These are phyloP conservation scores for Heterodera carotae DNA, from an alignment of 1,140 invertebrate genomes.

Conservation along the genomic window DNA sequence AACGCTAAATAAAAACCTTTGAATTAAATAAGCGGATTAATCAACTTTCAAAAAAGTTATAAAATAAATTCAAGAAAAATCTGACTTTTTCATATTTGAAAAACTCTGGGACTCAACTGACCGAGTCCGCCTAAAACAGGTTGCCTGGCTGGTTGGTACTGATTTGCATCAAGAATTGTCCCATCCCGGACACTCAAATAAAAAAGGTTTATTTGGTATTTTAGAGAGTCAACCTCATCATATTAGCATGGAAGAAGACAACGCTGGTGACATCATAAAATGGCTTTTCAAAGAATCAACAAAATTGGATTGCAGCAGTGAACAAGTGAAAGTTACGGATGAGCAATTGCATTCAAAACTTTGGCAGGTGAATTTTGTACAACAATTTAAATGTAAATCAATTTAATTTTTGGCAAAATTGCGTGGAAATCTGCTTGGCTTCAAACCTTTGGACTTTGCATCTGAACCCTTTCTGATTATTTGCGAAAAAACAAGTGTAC, in stretches of 20 bases:
- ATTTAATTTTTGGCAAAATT: slow-evolving; percentile 52
- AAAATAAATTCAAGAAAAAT: background rate
- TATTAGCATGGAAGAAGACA: slow-evolving; percentile 37
- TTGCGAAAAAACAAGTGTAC: slow-evolving; percentile 49
- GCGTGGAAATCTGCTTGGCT: slow-evolving; percentile 50
- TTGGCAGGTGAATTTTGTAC: slow-evolving; percentile 4
- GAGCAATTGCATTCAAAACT: background rate
- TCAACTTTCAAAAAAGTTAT: background rate
- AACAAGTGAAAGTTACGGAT: slow-evolving; percentile 14
- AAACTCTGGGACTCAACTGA: too few relatives aligned
- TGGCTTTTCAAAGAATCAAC: slow-evolving; percentile 39
- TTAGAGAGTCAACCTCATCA: too few relatives aligned
- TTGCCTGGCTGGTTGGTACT: too few relatives aligned
- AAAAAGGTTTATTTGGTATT: too few relatives aligned
- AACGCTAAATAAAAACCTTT: background rate
- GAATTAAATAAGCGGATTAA: too few relatives aligned
- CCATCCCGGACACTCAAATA: too few relatives aligned
- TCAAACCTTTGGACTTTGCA: slow-evolving; percentile 47
- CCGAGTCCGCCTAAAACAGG: too few relatives aligned
- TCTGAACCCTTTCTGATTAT: slow-evolving; percentile 54
- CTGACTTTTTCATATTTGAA: too few relatives aligned
- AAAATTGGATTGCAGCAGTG: slow-evolving; percentile 32
- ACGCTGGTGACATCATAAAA: slow-evolving; percentile 37
- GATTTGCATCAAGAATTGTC: too few relatives aligned
- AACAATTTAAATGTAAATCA: background rate